phyloP scores from a whole-genome alignment of 2,888 invertebrate species.

The Leptopilina syphax region DNA sequence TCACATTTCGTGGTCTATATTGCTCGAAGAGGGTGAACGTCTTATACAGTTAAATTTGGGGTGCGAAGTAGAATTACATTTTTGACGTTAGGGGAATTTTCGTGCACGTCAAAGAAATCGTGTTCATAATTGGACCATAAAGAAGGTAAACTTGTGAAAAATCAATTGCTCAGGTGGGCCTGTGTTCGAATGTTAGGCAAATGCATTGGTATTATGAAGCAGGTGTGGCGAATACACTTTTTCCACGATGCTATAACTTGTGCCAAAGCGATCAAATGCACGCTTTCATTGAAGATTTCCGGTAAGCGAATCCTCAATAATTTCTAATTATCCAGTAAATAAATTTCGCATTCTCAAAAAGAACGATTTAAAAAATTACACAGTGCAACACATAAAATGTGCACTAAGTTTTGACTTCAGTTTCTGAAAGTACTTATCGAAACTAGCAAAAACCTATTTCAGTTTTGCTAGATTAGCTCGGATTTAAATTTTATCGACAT shows the following conservation, averaged over 20 bases:
- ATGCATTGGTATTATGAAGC: constrained; percentile 92
- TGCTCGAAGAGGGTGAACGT: background rate
- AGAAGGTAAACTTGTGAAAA: constrained; percentile 38
- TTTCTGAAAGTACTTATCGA: too few species aligned
- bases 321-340: background rate
- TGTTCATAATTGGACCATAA: constrained; percentile 37
- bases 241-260: constrained; percentile 92
- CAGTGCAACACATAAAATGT: too few species aligned
- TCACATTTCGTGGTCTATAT: background rate
- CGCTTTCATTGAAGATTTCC: constrained; percentile 92
- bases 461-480: too few species aligned
- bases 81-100: background rate
- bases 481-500: too few species aligned
- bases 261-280: constrained; percentile 89
- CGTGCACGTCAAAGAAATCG: constrained; percentile 1
- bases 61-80: constrained; percentile 5
- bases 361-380: too few species aligned
- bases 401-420: too few species aligned
- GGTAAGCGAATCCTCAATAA: constrained; percentile 70
- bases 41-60: constrained; percentile 2
- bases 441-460: too few species aligned
- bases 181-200: constrained; percentile 87
- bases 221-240: constrained; percentile 87
- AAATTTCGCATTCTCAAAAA: too few species aligned
- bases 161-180: constrained; percentile 78